Percentiles rank a stretch among this genome's conserved stretches.
Evolutionary conservation across 2,797 vertebrate species (phyloP).

Genomic region (Parauchenoglanis punctatus): DNA sequence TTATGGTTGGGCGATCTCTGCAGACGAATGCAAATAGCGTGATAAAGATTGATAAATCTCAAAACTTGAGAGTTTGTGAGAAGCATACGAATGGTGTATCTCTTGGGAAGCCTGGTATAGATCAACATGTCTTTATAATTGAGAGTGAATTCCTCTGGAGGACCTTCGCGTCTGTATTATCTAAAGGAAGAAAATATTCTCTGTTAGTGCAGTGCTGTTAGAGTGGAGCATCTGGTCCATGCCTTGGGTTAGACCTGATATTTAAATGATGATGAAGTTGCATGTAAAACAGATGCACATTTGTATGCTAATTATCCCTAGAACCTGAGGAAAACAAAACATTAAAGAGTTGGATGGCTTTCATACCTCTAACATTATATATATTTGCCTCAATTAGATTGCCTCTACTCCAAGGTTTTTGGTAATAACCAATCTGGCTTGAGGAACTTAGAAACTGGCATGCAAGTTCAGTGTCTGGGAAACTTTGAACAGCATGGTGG

Average conservation of each 20-base stretch:
- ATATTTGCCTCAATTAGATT: conserved; percentile 6
- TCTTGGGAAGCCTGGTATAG: neutral
- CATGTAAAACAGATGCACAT: conserved; percentile 52
- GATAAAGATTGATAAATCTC: neutral
- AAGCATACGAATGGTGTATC: neutral
- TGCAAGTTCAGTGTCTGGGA: conserved; percentile 12
- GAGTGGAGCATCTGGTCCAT: conserved; percentile 66
- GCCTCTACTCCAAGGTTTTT: neutral
- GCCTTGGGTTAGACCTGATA: conserved; percentile 75
- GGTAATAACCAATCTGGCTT: conserved; percentile 20
- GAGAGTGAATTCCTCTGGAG: conserved; percentile 6
- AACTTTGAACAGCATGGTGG: conserved; percentile 27
- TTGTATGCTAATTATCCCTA: conserved; percentile 18
- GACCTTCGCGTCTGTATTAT: conserved; percentile 34
- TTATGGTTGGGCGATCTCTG: neutral
- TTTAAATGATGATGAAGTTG: conserved; percentile 67
- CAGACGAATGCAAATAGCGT: neutral
- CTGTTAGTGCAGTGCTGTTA: conserved; percentile 44
- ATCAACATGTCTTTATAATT: neutral
- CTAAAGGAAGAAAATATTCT: conserved; percentile 39
- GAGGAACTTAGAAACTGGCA: neutral
- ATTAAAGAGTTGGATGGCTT: conserved; percentile 26
- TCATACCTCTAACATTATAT: conserved; percentile 20
- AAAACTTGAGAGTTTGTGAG: neutral
- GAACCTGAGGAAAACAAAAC: conserved; percentile 31